Evolutionary conservation across 92 coral and sea anemone genomes (phyloP).

Genomic region (Epizoanthus rinbou): DNA sequence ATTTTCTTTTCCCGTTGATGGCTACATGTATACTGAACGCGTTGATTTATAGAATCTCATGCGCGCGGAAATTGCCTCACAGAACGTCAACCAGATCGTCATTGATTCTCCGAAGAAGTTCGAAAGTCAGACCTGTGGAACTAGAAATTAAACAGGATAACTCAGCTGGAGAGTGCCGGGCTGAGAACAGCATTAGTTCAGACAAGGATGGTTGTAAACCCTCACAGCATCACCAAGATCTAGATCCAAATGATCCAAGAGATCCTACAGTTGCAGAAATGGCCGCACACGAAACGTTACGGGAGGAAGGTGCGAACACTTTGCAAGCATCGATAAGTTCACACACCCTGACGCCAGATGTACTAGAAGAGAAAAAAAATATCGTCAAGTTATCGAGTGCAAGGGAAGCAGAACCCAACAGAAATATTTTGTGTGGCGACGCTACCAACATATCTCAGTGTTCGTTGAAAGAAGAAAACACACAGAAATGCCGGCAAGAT

Average conservation of each 20-base stretch:
- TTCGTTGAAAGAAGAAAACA: neutral
- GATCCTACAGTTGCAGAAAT: neutral
- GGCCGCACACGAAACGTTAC: neutral
- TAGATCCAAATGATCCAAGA: neutral
- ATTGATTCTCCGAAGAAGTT: neutral
- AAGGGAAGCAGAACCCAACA: neutral
- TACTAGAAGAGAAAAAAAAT: neutral
- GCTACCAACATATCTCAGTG: neutral
- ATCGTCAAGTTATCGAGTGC: neutral
- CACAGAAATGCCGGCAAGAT: neutral
- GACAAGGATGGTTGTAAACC: neutral
- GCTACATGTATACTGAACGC: constrained; percentile 67
- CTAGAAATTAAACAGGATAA: neutral
- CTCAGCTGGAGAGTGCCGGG: neutral
- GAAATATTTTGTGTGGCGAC: neutral
- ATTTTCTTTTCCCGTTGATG: constrained; percentile 71
- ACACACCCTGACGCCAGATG: neutral
- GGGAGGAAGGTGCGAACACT: neutral
- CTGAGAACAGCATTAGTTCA: neutral
- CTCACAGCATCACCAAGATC: neutral
- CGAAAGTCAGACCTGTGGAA: constrained; percentile 7
- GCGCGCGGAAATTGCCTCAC: constrained; percentile 37
- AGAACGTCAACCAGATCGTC: neutral
- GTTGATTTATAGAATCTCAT: constrained; percentile 70
- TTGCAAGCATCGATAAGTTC: neutral